Conservation (phyloP, 2,888 invertebrate species). For the Crossocerus cetratus region DNA sequence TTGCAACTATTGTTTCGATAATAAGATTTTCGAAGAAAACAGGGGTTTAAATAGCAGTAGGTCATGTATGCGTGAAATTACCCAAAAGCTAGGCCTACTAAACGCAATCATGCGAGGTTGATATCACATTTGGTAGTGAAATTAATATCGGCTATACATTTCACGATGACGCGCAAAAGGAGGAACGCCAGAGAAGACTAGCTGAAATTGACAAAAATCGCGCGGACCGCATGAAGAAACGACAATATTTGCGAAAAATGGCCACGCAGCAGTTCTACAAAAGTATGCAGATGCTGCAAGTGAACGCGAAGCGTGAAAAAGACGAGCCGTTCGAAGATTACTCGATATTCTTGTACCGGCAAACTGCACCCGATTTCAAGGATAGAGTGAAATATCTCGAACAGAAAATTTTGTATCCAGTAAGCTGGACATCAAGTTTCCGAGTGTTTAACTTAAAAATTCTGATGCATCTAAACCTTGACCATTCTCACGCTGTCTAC, state of each 20-base stretch:
- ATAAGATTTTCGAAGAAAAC: too few relatives aligned
- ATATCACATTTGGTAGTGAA: not conserved
- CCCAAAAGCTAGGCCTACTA: too few relatives aligned
- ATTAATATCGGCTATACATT: constrained; percentile 42
- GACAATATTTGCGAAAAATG: constrained; percentile 84
- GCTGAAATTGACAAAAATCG: constrained; percentile 86
- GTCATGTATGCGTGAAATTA: too few relatives aligned
- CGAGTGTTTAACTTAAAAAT: too few relatives aligned
- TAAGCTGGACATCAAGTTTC: constrained; percentile 77
- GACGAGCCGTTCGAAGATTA: constrained; percentile 89
- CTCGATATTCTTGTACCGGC: constrained; percentile 90
- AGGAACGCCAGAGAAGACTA: constrained; percentile 86
- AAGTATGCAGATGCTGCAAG: constrained; percentile 90
- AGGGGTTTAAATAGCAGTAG: too few relatives aligned
- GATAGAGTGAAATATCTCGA: constrained; percentile 91
- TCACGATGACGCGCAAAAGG: constrained; percentile 76
- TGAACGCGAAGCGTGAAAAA: constrained; percentile 83
- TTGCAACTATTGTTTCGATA: too few relatives aligned
- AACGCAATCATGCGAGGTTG: too few relatives aligned
- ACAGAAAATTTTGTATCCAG: constrained; percentile 85
- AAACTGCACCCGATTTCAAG: constrained; percentile 90
- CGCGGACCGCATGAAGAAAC: constrained; percentile 81
- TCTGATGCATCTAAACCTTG: too few relatives aligned
- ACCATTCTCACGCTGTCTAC: too few relatives aligned
- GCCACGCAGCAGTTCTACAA: constrained; percentile 90